Evolutionary conservation across 1,140 invertebrate genomes (phyloP), one percentile per base, ranked within the genome.

Genomic region (Drosophila navojoa): DNA sequence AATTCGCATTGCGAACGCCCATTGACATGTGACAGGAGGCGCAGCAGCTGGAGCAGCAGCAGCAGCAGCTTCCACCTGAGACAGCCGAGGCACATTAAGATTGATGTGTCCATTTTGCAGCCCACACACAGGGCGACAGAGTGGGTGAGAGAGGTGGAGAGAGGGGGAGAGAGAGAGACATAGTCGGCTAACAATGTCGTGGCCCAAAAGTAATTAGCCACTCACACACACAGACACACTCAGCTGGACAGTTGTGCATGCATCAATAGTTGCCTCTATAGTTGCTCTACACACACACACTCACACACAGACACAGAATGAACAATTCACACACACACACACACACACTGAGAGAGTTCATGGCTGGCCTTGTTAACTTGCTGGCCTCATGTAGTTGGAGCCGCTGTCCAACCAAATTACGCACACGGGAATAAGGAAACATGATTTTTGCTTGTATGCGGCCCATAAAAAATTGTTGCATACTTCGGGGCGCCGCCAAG

Each of bases 361-460:
- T 29, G 15, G 29, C 47, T 47, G 67, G 57, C 60, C 45, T 50
- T 75, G 71, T 82, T 87, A 79, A 87, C 84, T 82, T 85, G 79
- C 61, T 77, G 76, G 71, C 71, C 79, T 76, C 74, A 47, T 58
- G 60, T 64, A 38, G 22, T 50, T 35, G 16, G 59, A 35, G 45
- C 55, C 62, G 42, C 55, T 68, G 63, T 68, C 70, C 64, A 67
- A 68, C 47, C 76, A 87, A 87, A 87, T 87, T 89, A 87, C 82
- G 84, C 82, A 89, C 82, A 82, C 82, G 82, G 82, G 82, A 87
- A 87, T 87, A 87, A 87, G 82, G 81, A 87, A 87, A 87, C 82
- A 87, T 87, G 82, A 87, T 87, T 87, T 87, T 87, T 87, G 82
- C 84, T 89, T 89, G 82, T 87, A 79, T 79, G 82, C 75, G 76